Base-by-base conservation (phyloP, 2,888 invertebrate genomes). In the Protula sp. region DNA sequence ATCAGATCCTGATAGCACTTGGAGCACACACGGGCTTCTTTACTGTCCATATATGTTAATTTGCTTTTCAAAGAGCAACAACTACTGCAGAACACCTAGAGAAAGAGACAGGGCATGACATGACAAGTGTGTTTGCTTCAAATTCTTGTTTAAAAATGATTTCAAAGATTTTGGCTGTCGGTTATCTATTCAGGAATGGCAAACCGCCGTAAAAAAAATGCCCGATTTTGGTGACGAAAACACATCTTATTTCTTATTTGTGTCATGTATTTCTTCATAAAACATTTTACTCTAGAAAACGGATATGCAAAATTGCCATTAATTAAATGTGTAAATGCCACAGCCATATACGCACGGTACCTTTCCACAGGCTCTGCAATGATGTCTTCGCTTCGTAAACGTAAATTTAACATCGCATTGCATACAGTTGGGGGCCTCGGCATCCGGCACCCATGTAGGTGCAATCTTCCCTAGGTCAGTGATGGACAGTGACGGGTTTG, bases 381-480 rank as follows among this genome's bases (percentile, higher is more conserved):
- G 92, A 71, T 87, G 85, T 45, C 92, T 84, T 50, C 92, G 84
- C 77, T 88, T 89, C 55, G 92, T 85, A 65, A 92, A 85, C 1
- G 89, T 91, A 79, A 92, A 94, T 79, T 87, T 89, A 52, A 85
- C 81, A 63, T 88, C 87, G 77, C 93, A 93, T 67, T 89, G 87
- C 87, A 92, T 88, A 76, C 93, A 93, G 65, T 84, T 84, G n/a
- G 85, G 83, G 3, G 91, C 89, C 70, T 90, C 89, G 2, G 87
- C 84, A 79, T 94, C 93, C 0, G 92, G 92, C 56, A 93, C 87
- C 93, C 93, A 93, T 71, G 88, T 86, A 0, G 92, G 92, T 19
- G 89, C 88, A 58, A 88, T 85, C 74, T 87, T 87, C 1, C 91
- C 91, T 58, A 91, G 78, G 57, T 73, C 56, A 0, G 62, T 63